phyloP scores from a whole-genome alignment of 2,113 vertebrate genomes.

The Pelecanoides urinatrix region DNA sequence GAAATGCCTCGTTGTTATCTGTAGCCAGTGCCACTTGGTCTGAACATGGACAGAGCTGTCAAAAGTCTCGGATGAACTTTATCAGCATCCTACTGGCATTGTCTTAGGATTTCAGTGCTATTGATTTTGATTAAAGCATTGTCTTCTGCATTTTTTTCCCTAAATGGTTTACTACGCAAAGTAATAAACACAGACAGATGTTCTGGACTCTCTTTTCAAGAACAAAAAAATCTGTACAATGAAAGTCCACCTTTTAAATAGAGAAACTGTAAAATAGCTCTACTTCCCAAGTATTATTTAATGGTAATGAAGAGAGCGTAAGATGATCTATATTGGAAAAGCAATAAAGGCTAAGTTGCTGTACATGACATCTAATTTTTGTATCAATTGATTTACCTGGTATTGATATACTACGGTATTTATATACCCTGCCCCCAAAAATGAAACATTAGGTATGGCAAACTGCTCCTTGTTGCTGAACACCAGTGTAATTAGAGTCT shows the following conservation, averaged over 20 bases:
- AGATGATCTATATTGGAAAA: slow-evolving; percentile 59
- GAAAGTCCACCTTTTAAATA: slow-evolving; percentile 18
- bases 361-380: slow-evolving; percentile 60
- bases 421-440: not conserved
- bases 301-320: slow-evolving; percentile 20
- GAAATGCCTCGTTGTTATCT: not conserved
- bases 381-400: slow-evolving; percentile 55
- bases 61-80: not conserved
- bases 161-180: not conserved
- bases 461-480: not conserved
- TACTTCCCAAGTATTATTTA: slow-evolving; percentile 35
- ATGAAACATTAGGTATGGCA: slow-evolving; percentile 3
- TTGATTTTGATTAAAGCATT: not conserved
- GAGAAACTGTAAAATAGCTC: slow-evolving; percentile 13
- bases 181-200: slow-evolving; percentile 1
- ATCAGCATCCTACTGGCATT: rapidly evolving
- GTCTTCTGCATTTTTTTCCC: not conserved
- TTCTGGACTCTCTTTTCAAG: not conserved
- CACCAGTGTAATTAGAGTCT: not conserved
- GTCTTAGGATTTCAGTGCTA: not conserved
- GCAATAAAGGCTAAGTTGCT: slow-evolving; percentile 49
- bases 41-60: not conserved
- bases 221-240: not conserved
- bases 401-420: slow-evolving; percentile 1
- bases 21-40: not conserved